Evolutionary conservation across 2,888 invertebrate genomes (phyloP), one percentile per base, ranked within the genome.

Genomic region (Steinernema scapterisci): DNA sequence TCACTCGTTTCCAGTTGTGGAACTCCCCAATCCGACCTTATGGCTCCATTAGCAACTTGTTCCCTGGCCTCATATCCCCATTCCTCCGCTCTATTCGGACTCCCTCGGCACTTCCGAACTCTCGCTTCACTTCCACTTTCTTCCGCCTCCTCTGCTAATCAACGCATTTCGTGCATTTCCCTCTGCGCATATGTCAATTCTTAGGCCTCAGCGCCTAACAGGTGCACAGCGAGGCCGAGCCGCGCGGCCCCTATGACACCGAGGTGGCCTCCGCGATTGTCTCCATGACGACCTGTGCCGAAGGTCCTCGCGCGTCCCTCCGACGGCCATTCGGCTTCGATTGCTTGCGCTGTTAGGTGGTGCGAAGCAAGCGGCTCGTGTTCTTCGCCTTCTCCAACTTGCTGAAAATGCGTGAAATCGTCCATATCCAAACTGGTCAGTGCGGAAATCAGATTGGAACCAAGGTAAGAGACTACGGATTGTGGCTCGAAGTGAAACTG

Each of bases 401-500:
- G 1, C 27, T 25, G 3, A 84, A 82, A 73, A 95, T 95, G 95
- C 92, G 95, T 90, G 95, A 95, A 92, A 95, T 95, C 89, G 94
- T 95, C 84, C 95, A 95, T 89, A 92, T 95, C 85, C 95, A 95
- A 90, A 93, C 94, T 84, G 95, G 95, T 84, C 95, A 95, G 89
- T 95, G 95, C 90, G 95, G 95, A 82, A 95, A 95, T 91, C 95
- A 95, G 91, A 95, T 95, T 89, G 95, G 95, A 87, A 94, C 95
- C 85, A 95, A 95, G 92, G 93, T 93, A 56, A 44, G 77, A 3
- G 21, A 44, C 16, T 7, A 44, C 9, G 45, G 6, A 54, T 54
- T 13, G 16, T n/a, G n/a, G n/a, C n/a, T n/a, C n/a, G 45, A 27
- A n/a, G 31, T 52, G 5, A 16, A 48, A 7, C 3, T 48, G 48